Conservation (phyloP, 1,140 invertebrate species). For the Drosophila sulfurigaster region DNA sequence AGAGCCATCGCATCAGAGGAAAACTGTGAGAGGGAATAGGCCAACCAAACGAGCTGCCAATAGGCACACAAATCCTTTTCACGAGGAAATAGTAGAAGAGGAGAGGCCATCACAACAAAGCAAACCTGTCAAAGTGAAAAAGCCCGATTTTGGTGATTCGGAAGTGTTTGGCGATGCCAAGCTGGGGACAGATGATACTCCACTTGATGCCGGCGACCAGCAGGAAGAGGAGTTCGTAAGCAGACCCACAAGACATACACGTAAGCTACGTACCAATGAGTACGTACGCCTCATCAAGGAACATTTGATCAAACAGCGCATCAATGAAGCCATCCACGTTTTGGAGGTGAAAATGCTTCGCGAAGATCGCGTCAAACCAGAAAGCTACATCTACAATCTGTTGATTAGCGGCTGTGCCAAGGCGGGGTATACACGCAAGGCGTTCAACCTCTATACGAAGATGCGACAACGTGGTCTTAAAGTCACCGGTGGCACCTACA, state of each 20-base stretch:
- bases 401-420: constrained; percentile 92
- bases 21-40: too few relatives aligned
- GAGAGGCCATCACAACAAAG: not conserved
- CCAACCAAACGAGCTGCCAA: constrained; percentile 55
- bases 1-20: not conserved
- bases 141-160: constrained; percentile 34
- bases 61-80: constrained; percentile 36
- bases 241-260: constrained; percentile 83
- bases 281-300: constrained; percentile 90
- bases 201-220: constrained; percentile 84
- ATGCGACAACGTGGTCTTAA: constrained; percentile 91
- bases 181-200: not conserved
- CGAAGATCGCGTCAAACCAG: constrained; percentile 91
- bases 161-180: constrained; percentile 60
- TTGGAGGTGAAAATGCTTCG: constrained; percentile 90
- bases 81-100: not conserved
- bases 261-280: constrained; percentile 86
- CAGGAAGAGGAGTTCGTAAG: constrained; percentile 86
- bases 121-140: not conserved
- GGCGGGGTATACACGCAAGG: constrained; percentile 93
- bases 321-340: constrained; percentile 91
- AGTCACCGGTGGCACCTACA: constrained; percentile 90
- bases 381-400: constrained; percentile 91
- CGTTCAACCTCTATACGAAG: constrained; percentile 92
- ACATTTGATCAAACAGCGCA: constrained; percentile 87